phyloP scores from a whole-genome alignment of 2,113 vertebrate genomes.

The Alethe diademata region DNA sequence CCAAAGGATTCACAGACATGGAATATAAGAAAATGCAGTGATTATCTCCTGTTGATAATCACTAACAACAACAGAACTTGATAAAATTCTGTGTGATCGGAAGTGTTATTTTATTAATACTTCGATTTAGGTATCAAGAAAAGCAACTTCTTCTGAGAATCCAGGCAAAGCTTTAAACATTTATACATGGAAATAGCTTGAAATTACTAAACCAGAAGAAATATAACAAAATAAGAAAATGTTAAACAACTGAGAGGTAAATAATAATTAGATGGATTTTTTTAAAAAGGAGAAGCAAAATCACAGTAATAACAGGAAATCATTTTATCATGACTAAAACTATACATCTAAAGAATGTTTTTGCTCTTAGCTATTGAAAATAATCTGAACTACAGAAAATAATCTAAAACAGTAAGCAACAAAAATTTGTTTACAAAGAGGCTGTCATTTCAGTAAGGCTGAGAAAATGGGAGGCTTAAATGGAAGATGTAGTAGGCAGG shows the following conservation, averaged over 20 bases:
- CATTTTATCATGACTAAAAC: not conserved
- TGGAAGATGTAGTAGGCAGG: not conserved
- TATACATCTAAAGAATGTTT: not conserved
- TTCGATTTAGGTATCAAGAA: not conserved
- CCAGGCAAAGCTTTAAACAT: not conserved
- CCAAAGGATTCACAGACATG: not conserved
- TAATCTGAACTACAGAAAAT: not conserved
- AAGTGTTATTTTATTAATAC: not conserved
- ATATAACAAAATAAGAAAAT: not conserved
- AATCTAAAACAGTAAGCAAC: not conserved
- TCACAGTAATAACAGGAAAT: not conserved
- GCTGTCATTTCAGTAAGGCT: not conserved
- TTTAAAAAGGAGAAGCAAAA: not conserved
- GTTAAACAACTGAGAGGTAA: not conserved
- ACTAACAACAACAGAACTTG: not conserved
- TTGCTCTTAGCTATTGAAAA: not conserved
- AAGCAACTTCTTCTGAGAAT: not conserved
- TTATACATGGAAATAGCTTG: not conserved
- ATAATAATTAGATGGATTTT: not conserved
- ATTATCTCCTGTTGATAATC: not conserved
- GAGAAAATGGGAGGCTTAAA: not conserved
- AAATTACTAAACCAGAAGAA: not conserved
- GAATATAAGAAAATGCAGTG: not conserved
- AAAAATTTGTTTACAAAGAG: not conserved
- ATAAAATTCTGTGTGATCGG: not conserved